Evolutionary conservation across 2,113 vertebrate genomes (phyloP), one percentile per base, ranked within the genome.

Genomic region (Cyanoderma ruficeps): DNA sequence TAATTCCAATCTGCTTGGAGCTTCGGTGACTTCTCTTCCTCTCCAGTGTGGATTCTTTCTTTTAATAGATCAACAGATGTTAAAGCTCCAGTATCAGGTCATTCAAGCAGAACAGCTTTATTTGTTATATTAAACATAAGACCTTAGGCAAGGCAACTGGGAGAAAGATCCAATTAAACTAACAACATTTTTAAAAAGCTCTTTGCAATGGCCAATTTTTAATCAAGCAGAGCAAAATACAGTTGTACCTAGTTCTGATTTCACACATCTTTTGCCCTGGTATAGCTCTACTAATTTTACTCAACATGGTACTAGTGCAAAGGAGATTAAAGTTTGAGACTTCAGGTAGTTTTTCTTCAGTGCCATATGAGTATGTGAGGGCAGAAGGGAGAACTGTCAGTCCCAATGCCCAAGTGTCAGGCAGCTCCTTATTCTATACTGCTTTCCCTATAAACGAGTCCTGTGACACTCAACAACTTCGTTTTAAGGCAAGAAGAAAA

Each of bases 21-120:
- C 83, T 96, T 67, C 79, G 75, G 39, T 64, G 49, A 49, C 41
- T 94, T 81, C 67, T 91, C 42, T 90, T 96, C 83, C 85, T 94
- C 20, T 90, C 69, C 53, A 69, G 53, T 22, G 49, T 71, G 57
- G 65, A 89, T 91, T 93, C 41, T 53, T 95, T 78, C 83, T 50
- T 92, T 94, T 89, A 89, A 69, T 46, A 96, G 87, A 53, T 69
- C 74, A 95, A 84, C 91, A 94, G 91, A 95, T 97, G 96, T 95
- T 91, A 64, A 83, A 79, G 52, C 72, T 96, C 65, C 65, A 92
- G 37, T 75, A 92, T 52, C 65, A 85, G 61, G 24, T 16, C 56
- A 53, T 47, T 92, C 69, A 84, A 81, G 16, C 20, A 71, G 37
- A 94, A 89, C 52, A 84, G 41, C 37, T 84, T 78, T 84, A 78